Base-by-base conservation (phyloP, 1,140 invertebrate genomes). In the Periplaneta americana region DNA sequence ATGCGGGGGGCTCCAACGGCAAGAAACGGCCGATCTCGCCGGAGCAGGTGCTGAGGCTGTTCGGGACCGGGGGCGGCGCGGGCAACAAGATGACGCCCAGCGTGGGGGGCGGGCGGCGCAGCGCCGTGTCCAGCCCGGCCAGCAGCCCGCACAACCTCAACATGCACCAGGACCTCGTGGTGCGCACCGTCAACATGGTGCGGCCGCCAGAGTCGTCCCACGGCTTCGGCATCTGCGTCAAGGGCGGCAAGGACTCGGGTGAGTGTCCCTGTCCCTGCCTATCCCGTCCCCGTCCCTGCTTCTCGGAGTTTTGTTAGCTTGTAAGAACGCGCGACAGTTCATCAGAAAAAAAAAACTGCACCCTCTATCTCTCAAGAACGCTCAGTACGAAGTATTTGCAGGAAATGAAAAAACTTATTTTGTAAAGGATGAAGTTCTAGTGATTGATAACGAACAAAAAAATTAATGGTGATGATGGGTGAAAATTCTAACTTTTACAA, bases 171-270 rank as follows among this genome's bases (percentile, higher is more conserved):
- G 94, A 95, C 88, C 90, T 95, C 84, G 90, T 93, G 83, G 95
- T 95, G 81, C 90, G 95, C 84, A 96, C 95, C 81, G 93, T 96
- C 85, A 95, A 92, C 85, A 96, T 96, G 95, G 93, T 79, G 22
- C 79, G 83, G 79, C 92, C 92, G 10, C 92, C 93, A 75, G 94
- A 95, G 85, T 91, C 91, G 15, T 91, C 91, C 36, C 95, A 95
- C 87, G 95, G 95, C 79, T 96, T 96, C 87, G 95, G 95, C 80
- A 96, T 96, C 83, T 96, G 95, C 89, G 95, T 96, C 85, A 96
- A 96, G 88, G 95, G 95, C 85, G 95, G 95, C 78, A 95, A 96
- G 88, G 95, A 96, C 87, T 93, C 95, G 87, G 94, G 95, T 96
- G 86, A 88, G 86, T 83, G 1, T 22, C 10, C 39, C 37, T 4